Evolutionary conservation across 1,140 invertebrate genomes (phyloP).

Genomic region (Sinella curviseta): DNA sequence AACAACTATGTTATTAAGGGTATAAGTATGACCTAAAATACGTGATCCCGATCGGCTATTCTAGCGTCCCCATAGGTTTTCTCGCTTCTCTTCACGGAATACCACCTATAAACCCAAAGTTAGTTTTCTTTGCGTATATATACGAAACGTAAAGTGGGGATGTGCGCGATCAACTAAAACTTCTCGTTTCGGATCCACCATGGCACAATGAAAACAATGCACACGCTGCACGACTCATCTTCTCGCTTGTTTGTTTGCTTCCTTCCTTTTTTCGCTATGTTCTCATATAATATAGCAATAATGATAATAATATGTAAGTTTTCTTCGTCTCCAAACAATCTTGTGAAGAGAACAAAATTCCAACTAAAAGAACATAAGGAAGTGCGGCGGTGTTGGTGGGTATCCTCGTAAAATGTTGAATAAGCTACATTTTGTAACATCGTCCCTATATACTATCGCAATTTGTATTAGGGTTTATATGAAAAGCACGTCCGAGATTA

Average conservation of each 20-base stretch:
- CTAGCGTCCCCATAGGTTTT: not conserved
- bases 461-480: not conserved
- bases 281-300: not conserved
- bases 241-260: not conserved
- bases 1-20: no score
- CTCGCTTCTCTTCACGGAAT: no score
- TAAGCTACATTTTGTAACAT: not conserved
- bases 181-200: not conserved
- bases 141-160: not conserved
- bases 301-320: not conserved
- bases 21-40: constrained; percentile 20
- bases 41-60: constrained; percentile 13
- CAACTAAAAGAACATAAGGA: no score
- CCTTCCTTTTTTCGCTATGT: not conserved
- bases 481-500: constrained; percentile 19
- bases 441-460: not conserved
- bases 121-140: not conserved
- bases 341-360: no score
- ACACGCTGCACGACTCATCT: not conserved
- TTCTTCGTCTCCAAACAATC: not conserved
- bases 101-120: no score
- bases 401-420: not conserved
- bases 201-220: not conserved
- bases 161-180: not conserved
- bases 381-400: no score